Base-by-base conservation (phyloP, 2,888 invertebrate genomes). In the Plutella xylostella region DNA sequence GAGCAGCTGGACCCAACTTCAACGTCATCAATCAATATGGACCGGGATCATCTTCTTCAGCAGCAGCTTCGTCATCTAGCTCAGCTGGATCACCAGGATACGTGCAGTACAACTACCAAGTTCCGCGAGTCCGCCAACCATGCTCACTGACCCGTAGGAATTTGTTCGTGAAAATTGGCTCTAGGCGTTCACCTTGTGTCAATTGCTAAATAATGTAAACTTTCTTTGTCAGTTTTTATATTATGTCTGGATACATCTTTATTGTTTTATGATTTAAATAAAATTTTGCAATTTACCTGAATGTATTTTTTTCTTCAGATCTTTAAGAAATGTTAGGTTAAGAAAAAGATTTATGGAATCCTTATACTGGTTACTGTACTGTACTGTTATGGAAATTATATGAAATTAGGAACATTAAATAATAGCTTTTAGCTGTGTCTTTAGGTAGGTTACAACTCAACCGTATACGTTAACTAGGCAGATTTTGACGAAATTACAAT, bases 221-320 rank as follows among this genome's bases (percentile, higher is more conserved):
- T 43, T 46, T 28, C 42, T 45, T 45, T 39, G n/a, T 4, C n/a
- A 4, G 9, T 12, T 28, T 28, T 28, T 28, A 28, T 28, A 6
- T 28, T 28, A 28, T 6, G 3, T 28, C 44, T 61, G 68, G 68
- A 72, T 74, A 71, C 73, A 73, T 75, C 67, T 70, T 72, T 61
- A 18, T n/a, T 40, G 50, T 49, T 43, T 51, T 50, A 51, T 50
- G 40, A 51, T 54, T 37, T 53, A 45, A 70, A 65, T 72, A 74
- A 63, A 65, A 56, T 52, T 49, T 56, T 55, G 72, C 70, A 72
- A 60, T 49, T 18, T 31, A 30, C 12, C 20, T 28, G 37, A 11
- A 28, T 31, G 20, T 37, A 44, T 54, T 55, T 51, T 48, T 43
- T 40, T 44, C 33, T 33, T 6, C 15, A 38, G 21, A 21, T 2